A percentile compares a stretch with the other conserved stretches of the same genome.
Evolutionary conservation across 1,140 invertebrate genomes (phyloP).

Genomic region (Amphibalanus amphitrite): DNA sequence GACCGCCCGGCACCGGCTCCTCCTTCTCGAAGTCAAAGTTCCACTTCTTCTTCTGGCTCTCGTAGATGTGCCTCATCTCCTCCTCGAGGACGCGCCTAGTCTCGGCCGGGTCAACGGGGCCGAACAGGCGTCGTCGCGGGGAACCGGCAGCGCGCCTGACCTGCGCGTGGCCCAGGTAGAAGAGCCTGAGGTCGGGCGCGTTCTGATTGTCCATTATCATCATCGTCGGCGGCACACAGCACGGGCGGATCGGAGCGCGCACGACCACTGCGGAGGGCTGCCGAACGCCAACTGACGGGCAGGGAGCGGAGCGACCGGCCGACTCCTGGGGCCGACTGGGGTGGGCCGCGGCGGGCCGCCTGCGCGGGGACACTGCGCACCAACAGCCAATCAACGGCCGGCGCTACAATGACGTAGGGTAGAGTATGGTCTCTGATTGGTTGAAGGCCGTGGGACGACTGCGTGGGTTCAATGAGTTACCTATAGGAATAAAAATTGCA

Average conservation of each 20-base stretch:
- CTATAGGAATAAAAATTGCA: too few species aligned
- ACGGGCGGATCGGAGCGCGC: background rate
- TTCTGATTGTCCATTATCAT: background rate
- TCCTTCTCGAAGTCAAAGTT: slow-evolving; percentile 32
- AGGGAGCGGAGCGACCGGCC: too few species aligned
- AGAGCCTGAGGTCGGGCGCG: background rate
- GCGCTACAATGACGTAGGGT: background rate
- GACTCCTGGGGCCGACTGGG: too few species aligned
- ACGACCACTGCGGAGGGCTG: background rate
- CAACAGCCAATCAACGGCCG: background rate
- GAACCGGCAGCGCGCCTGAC: background rate
- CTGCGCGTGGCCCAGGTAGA: slow-evolving; percentile 1
- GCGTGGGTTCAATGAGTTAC: too few species aligned
- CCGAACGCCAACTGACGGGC: background rate
- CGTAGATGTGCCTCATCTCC: slow-evolving; percentile 27
- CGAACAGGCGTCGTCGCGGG: slow-evolving; percentile 30
- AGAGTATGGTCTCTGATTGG: too few species aligned
- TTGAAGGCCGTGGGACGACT: too few species aligned
- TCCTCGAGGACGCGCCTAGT: slow-evolving; percentile 28
- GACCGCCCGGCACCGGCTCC: slow-evolving; percentile 20
- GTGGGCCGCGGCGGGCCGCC: too few species aligned
- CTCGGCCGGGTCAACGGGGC: slow-evolving; percentile 34
- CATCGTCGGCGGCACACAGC: background rate
- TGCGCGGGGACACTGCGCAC: too few species aligned
- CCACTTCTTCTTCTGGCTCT: slow-evolving; percentile 29